Evolutionary conservation across 2,797 vertebrate species (phyloP), one percentile per base, ranked within the genome.

Genomic region (Philypnodon macrostomus): DNA sequence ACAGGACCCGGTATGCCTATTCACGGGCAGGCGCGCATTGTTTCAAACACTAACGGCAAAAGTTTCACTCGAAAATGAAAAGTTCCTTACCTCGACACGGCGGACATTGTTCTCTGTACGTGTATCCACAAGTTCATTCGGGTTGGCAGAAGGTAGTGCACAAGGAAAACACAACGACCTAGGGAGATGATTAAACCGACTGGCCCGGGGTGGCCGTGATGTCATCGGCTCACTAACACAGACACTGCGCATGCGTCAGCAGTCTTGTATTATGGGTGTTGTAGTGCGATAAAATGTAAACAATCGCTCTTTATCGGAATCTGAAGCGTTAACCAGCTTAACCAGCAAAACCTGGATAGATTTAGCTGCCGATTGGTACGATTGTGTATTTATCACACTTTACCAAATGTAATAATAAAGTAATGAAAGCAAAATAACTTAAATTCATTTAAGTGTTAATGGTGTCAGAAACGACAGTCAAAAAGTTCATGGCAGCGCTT

Each of bases 121-220:
- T 0, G 57, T 16, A 39, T 58, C 67, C 63, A 24, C 45, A 34
- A 49, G 41, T 44, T 67, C 68, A 70, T 42, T 46, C 26, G 58
- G 40, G 61, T 47, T 8, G 31, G 2, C 12, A 23, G 19, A 18
- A 31, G 53, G 48, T 33, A 19, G 6, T 15, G 31, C 27, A 2
- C 9, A 17, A 30, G 23, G 38, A 45, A 44, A 30, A 39, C 15
- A 4, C 30, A 30, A 5, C 27, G 40, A 15, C 19, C 32, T 16
- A 49, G 36, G 14, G 35, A 63, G 68, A 52, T 13, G 47, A 64
- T 61, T 67, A 70, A 47, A 62, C 67, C 23, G 60, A 63, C 55
- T 70, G 74, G 69, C 70, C 62, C 55, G 62, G 59, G 60, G 45
- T 66, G 75, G 58, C 80, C 80, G 88, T 94, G 90, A 93, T 84